Evolutionary conservation across 1,140 invertebrate species (phyloP).

Genomic region (Macrobrachium rosenbergii): DNA sequence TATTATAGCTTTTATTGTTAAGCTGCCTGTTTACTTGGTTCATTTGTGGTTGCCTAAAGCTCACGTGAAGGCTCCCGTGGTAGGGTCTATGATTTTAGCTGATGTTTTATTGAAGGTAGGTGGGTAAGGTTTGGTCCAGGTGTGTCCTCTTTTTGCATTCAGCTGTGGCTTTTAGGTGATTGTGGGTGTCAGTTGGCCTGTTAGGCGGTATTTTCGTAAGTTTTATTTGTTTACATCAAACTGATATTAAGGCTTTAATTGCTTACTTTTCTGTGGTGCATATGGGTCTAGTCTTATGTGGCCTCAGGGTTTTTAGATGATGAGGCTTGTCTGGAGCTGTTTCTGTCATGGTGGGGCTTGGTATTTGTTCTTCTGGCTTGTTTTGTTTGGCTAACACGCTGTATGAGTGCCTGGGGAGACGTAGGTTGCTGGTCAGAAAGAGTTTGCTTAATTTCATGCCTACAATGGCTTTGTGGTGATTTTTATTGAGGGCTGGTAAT

Average conservation of each 20-base stretch:
- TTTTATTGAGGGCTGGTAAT: no score
- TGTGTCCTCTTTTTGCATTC: background rate
- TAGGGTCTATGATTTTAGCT: conserved; percentile 80
- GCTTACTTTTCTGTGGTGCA: conserved; percentile 35
- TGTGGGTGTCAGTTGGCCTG: background rate
- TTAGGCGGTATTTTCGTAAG: background rate
- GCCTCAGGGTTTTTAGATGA: conserved; percentile 66
- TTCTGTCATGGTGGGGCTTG: conserved; percentile 78
- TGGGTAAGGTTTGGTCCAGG: background rate
- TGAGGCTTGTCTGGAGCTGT: conserved; percentile 65
- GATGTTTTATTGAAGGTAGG: conserved; percentile 70
- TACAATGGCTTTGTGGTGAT: no score
- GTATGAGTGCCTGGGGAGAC: conserved; percentile 74
- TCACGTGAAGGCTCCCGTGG: conserved; percentile 81
- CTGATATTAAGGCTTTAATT: no score
- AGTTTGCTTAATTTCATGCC: no score
- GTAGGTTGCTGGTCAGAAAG: conserved; percentile 66
- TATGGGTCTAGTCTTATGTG: conserved; percentile 71
- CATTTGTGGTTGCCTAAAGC: conserved; percentile 79
- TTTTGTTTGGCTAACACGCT: conserved; percentile 76
- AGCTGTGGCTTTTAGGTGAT: background rate
- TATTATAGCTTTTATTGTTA: no score
- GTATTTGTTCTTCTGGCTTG: conserved; percentile 77
- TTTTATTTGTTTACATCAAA: background rate
- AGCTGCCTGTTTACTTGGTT: no score